Evolutionary conservation across 2,888 invertebrate species (phyloP), one percentile per base, ranked within the genome.

Genomic region (Metallyticus violacea): DNA sequence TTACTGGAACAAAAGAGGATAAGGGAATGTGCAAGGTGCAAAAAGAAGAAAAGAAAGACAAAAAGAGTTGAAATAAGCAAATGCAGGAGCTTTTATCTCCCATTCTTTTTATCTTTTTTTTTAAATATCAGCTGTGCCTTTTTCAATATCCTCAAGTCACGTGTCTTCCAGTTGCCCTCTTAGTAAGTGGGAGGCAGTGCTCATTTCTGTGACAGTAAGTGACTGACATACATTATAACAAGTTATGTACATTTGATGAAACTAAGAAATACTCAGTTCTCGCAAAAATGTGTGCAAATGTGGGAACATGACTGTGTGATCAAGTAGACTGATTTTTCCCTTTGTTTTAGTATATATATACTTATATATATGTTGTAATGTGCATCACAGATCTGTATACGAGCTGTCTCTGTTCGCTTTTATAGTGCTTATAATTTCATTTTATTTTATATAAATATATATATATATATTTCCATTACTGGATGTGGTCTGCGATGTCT

Each of bases 1-100:
- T 86, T 79, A 87, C 80, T 81, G 79, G 81, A 86, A 29, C 82
- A 78, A 85, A 85, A 77, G 81, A 80, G 77, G 82, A 82, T 62
- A 76, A 82, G 82, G 62, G 82, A 82, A 76, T 76, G 82, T 82
- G 82, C 26, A 15, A 76, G 25, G 29, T 62, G 40, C 40, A 62
- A 22, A 62, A 62, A 62, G 3, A 62, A 62, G 6, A 62, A 62
- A 62, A 62, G 40, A 15, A 62, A 62, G 22, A 6, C 9, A 15
- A 62, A 62, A 15, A 62, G n/a, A 22, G 40, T 4, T 62, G 22
- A 15, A 62, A 62, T 62, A 62, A 62, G 15, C 40, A 62, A 15
- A 62, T n/a, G 40, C 15, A 62, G 40, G 22, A 62, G 15, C 7
- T 0, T 9, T 1, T 9, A 15, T 9, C 7, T 40, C 15, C 40